Conservation (phyloP, 2,113 vertebrate species). For the Piprites chloris region DNA sequence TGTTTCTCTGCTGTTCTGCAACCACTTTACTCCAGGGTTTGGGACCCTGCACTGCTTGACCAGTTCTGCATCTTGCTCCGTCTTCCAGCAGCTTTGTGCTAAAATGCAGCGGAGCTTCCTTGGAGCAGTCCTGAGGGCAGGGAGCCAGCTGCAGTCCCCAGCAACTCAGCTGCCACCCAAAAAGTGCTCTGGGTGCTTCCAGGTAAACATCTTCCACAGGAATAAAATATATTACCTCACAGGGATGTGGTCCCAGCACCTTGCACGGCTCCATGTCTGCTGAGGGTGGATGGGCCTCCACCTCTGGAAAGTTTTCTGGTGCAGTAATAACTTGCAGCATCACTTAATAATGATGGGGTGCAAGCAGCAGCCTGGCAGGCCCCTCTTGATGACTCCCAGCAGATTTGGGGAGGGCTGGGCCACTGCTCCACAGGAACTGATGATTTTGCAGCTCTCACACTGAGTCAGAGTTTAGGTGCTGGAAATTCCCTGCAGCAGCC, state of each 20-base stretch:
- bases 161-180: not conserved
- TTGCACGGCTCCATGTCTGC: not conserved
- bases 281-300: not conserved
- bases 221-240: accelerated
- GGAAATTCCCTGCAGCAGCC: not conserved
- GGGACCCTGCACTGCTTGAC: accelerated
- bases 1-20: not conserved
- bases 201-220: not conserved
- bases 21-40: accelerated
- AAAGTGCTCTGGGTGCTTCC: not conserved
- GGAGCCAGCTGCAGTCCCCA: not conserved
- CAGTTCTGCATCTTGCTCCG: accelerated
- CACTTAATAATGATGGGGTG: accelerated
- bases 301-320: not conserved
- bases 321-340: no score
- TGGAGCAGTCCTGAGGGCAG: accelerated
- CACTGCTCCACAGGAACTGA: accelerated
- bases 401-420: not conserved
- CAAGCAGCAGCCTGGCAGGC: not conserved
- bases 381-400: accelerated
- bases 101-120: not conserved
- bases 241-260: not conserved
- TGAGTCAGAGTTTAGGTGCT: not conserved
- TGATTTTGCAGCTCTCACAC: not conserved
- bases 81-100: not conserved